These are phyloP conservation scores for Protobothrops mucrosquamatus DNA, from an alignment of 2,113 vertebrate genomes.

Conservation along the genomic window DNA sequence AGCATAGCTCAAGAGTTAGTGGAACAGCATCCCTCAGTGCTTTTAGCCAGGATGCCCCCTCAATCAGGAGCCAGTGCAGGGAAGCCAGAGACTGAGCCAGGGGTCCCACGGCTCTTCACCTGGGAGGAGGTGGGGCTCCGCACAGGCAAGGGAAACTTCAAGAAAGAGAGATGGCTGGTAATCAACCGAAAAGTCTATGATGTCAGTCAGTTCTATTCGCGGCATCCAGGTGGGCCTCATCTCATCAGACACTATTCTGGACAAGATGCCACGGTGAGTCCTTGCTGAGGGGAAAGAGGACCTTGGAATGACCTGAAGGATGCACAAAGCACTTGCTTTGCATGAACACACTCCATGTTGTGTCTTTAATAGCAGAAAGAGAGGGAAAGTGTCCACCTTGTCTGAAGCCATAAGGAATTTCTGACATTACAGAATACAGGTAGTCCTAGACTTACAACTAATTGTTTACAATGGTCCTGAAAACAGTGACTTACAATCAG, in stretches of 20 bases:
- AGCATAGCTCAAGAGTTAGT: not conserved
- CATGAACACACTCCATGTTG: too few species aligned
- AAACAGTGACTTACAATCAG: too few species aligned
- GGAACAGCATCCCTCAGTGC: not conserved
- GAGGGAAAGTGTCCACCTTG: not conserved
- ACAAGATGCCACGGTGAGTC: constrained; percentile 47
- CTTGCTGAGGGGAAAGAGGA: not conserved
- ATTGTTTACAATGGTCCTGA: too few species aligned
- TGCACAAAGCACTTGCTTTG: not conserved
- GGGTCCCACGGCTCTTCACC: constrained; percentile 29
- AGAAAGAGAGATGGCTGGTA: constrained; percentile 70
- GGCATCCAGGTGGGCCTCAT: constrained; percentile 71
- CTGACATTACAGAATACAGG: too few species aligned
- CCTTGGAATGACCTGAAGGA: not conserved
- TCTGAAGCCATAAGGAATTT: not conserved
- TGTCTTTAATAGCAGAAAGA: not conserved
- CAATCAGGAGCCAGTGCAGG: constrained; percentile 25
- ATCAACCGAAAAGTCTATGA: constrained; percentile 75
- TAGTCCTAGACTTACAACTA: too few species aligned
- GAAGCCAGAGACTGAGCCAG: fast-evolving
- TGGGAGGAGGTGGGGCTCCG: constrained; percentile 54
- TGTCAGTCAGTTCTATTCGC: not conserved
- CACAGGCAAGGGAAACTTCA: not conserved
- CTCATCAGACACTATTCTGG: constrained; percentile 72
- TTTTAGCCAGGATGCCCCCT: constrained; percentile 32